These are phyloP conservation scores for Lanistes nyassanus DNA, from an alignment of 1,140 invertebrate genomes.

Conservation along the genomic window DNA sequence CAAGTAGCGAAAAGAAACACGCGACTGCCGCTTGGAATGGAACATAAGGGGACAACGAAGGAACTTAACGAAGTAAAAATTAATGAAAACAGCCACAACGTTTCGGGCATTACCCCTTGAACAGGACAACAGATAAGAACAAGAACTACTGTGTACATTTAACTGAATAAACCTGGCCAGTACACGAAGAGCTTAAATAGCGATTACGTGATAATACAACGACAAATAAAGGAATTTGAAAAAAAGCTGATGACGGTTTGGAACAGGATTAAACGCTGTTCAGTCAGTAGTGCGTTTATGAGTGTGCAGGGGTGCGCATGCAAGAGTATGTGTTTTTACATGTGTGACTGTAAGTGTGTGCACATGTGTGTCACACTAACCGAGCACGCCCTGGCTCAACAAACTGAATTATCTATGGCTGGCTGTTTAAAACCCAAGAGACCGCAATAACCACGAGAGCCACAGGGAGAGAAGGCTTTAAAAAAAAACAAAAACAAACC, in stretches of 20 bases:
- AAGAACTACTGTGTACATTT: neutral
- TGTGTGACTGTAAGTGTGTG: neutral
- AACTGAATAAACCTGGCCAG: neutral
- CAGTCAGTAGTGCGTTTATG: conserved; percentile 1
- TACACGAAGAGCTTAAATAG: neutral
- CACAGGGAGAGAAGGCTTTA: too few species aligned
- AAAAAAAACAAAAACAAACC: neutral
- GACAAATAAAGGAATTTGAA: neutral
- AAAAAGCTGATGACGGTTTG: neutral
- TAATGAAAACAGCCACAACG: too few species aligned
- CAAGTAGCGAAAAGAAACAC: too few species aligned
- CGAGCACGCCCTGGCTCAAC: too few species aligned
- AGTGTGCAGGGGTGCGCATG: neutral
- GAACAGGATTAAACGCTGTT: too few species aligned
- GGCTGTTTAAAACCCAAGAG: too few species aligned
- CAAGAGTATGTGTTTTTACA: neutral
- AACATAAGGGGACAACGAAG: too few species aligned
- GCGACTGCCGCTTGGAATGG: too few species aligned
- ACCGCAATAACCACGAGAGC: too few species aligned
- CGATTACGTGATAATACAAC: neutral
- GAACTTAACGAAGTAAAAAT: too few species aligned
- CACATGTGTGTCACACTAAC: too few species aligned
- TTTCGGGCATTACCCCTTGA: neutral
- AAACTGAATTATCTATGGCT: too few species aligned
- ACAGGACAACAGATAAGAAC: neutral